Evolutionary conservation across 2,888 invertebrate species (phyloP).

Genomic region (Oxytorus armatus): DNA sequence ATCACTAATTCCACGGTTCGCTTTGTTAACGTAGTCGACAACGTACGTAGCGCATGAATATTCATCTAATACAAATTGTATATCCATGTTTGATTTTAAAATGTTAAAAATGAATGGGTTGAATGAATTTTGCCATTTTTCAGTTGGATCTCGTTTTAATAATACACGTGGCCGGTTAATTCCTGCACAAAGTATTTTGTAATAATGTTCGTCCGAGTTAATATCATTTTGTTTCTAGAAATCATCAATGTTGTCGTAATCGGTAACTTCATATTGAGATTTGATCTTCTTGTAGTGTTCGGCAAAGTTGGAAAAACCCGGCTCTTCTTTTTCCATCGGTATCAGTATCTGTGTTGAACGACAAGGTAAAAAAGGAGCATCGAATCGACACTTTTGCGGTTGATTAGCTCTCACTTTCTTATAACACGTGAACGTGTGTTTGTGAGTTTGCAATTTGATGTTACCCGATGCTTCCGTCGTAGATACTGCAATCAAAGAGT

Average conservation of each 20-base stretch:
- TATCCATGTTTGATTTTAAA: conserved; percentile 69
- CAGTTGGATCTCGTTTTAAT: conserved; percentile 59
- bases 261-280: conserved; percentile 42
- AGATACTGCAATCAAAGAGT: conserved; percentile 73
- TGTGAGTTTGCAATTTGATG: conserved; percentile 35
- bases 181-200: conserved; percentile 70
- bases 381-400: conserved; percentile 72
- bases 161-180: conserved; percentile 68
- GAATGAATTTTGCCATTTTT: conserved; percentile 70
- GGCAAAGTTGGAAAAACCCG: conserved; percentile 25
- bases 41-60: conserved; percentile 71
- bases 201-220: conserved; percentile 69
- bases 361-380: conserved; percentile 75
- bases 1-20: conserved; percentile 72
- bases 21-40: conserved; percentile 73
- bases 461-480: conserved; percentile 68
- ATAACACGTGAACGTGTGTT: conserved; percentile 68
- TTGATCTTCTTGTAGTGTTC: conserved; percentile 43
- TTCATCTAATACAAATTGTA: conserved; percentile 69
- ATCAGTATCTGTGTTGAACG: conserved; percentile 70
- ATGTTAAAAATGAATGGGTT: conserved; percentile 70
- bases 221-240: conserved; percentile 25
- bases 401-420: conserved; percentile 62
- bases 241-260: conserved; percentile 25
- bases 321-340: conserved; percentile 67